These are phyloP conservation scores for Agrilus mali DNA, from an alignment of 2,888 invertebrate species.

Conservation along the genomic window DNA sequence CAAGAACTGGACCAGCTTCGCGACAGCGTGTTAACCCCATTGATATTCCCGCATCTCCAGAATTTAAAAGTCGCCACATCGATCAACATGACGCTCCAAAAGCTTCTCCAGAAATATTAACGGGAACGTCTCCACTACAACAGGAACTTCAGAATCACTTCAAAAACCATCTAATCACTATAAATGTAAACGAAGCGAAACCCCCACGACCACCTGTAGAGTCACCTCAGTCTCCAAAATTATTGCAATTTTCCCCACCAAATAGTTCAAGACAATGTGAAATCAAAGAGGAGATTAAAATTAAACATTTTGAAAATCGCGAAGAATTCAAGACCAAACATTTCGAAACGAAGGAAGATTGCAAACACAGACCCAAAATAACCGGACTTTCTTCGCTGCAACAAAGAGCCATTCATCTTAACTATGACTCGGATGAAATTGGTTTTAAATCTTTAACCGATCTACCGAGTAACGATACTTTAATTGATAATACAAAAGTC, in stretches of 20 bases:
- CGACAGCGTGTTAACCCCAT: conserved; percentile 44
- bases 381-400: conserved; percentile 41
- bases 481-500: conserved; percentile 43
- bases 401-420: conserved; percentile 38
- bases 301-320: not conserved
- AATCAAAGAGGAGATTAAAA: conserved; percentile 3
- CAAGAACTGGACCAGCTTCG: conserved; percentile 38
- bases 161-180: conserved; percentile 21
- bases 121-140: conserved; percentile 22
- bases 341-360: conserved; percentile 18
- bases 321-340: conserved; percentile 1
- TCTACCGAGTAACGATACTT: conserved; percentile 22
- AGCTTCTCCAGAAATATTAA: conserved; percentile 19
- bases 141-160: conserved; percentile 26
- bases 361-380: conserved; percentile 32
- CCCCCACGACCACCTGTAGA: conserved; percentile 7
- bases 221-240: conserved; percentile 14
- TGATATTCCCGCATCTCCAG: conserved; percentile 36
- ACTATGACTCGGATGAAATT: conserved; percentile 20
- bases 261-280: conserved; percentile 8
- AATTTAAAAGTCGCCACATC: conserved; percentile 16
- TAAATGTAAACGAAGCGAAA: conserved; percentile 16
- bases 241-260: conserved; percentile 10
- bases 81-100: conserved; percentile 16
- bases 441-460: conserved; percentile 30